phyloP scores from a whole-genome alignment of 2,888 invertebrate genomes.

The Deilephila elpenor region DNA sequence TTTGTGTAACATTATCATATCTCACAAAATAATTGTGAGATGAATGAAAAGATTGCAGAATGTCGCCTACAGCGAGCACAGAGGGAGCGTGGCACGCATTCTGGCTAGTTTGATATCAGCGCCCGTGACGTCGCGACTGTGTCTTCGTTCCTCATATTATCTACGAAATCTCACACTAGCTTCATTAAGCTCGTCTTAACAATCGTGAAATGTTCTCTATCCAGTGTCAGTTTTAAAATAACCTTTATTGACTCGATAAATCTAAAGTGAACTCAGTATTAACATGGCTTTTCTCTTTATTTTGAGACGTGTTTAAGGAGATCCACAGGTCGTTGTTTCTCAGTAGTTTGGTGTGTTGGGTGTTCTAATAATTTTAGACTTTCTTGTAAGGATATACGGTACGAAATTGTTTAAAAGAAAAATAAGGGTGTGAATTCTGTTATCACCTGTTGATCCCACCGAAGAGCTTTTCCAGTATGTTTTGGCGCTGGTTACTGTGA shows the following conservation, averaged over 20 bases:
- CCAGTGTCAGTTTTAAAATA: not conserved
- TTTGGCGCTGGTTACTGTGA: slow-evolving; percentile 74
- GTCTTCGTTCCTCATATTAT: slow-evolving; percentile 57
- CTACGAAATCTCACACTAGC: slow-evolving; percentile 52
- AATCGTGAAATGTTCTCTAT: not conserved
- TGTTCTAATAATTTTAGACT: slow-evolving; percentile 63
- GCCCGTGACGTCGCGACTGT: slow-evolving; percentile 76
- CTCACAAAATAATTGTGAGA: slow-evolving; percentile 11
- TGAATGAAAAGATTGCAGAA: slow-evolving; percentile 61
- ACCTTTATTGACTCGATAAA: not conserved
- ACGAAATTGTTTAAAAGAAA: slow-evolving; percentile 60
- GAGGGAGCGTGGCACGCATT: slow-evolving; percentile 80
- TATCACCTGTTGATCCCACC: slow-evolving; percentile 79
- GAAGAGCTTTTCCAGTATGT: slow-evolving; percentile 72
- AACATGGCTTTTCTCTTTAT: slow-evolving; percentile 19
- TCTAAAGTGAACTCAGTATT: slow-evolving; percentile 15
- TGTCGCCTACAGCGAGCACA: slow-evolving; percentile 68
- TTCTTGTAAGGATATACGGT: slow-evolving; percentile 64
- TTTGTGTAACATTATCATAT: not conserved
- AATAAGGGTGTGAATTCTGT: slow-evolving; percentile 53
- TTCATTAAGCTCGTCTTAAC: not conserved
- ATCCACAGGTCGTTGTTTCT: slow-evolving; percentile 76
- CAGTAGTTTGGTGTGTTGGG: slow-evolving; percentile 50
- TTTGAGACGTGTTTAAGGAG: slow-evolving; percentile 43
- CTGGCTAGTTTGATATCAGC: slow-evolving; percentile 82